Evolutionary conservation across 2,888 invertebrate genomes (phyloP), one percentile per base, ranked within the genome.

Genomic region (Epicampocera succincta): DNA sequence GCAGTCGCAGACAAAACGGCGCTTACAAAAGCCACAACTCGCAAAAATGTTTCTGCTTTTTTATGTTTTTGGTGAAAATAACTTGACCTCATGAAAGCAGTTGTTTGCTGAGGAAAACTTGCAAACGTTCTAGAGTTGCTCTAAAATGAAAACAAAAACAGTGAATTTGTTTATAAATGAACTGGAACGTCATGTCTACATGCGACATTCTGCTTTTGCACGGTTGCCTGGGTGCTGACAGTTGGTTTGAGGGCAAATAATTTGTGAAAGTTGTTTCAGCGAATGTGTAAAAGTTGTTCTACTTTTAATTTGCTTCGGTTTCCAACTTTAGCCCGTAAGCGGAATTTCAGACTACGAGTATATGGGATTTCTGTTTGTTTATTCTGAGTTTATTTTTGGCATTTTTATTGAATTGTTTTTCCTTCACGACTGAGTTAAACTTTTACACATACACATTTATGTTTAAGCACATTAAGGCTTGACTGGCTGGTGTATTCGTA

Each of bases 81-180:
- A 76, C 68, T 68, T 76, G 75, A 76, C 68, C 75, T 52, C 60
- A 42, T 60, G 19, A 1, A 19, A 50, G 25, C 9, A 6, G 1
- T 40, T 9, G 6, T 52, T 54, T 73, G 3, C 33, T 33, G 5
- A 33, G 8, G 8, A 33, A 33, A 33, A 40, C 56, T 44, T 17
- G 38, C 46, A 3, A 38, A n/a, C 17, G 13, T 13, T 25, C 1
- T 15, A 15, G 42, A 8, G 12, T 52, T 52, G 29, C 29, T 5
- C 6, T 52, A 25, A 25, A n/a, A n/a, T n/a, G n/a, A n/a, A n/a
- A n/a, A n/a, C n/a, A 33, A 33, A 33, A 9, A 9, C 6, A 9
- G 33, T n/a, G n/a, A n/a, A 15, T 25, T 25, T 13, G 13, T 19
- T 8, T 56, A 56, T 12, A 74, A 66, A 66, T 48, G 21, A 74